Base-by-base conservation (phyloP, 1,140 invertebrate species). In the Andrena cerasifolii region DNA sequence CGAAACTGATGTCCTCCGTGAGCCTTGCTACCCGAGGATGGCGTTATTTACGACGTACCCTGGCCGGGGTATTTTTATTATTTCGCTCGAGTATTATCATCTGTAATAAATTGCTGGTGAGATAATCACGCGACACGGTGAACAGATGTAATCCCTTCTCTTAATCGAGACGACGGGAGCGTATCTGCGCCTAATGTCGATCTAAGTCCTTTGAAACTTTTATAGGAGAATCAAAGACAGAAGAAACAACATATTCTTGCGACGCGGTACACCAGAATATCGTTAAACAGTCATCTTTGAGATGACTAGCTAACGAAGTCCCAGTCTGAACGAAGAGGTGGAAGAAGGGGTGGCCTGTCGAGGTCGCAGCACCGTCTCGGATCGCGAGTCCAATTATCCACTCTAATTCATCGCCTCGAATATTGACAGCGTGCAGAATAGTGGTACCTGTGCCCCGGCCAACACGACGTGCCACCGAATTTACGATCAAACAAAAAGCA, bases 401-500 rank as follows among this genome's bases (percentile, higher is more conserved):
- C 26, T 4, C 43, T 18, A 26, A 10, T 0, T 36, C 31, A 21
- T 36, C 47, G 24, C 53, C 33, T 21, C 0, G 28, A 16, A 56
- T 0, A 24, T 21, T 5, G 21, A 43, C 6, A 6, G 51, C 6
- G 21, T 24, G 21, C 31, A 7, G n/a, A 18, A 45, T 21, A 45
- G 28, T 26, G 33, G 33, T 73, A 65, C 59, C 63, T 45, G 73
- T 26, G n/a, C 36, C 36, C 10, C 4, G 3, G 36, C 51, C 31
- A 12, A 14, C 36, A 36, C n/a, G 4, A 16, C 24, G 24, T 47
- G 86, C 89, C 87, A 90, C 86, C 82, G 87, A 87, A 90, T 90
- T 91, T 91, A 90, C 80, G 89, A 89, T 87, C 85, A 49, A 88
- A 88, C 85, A 89, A 89, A 85, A 87, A 90, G 85, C 79, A 73